Evolutionary conservation across 2,113 vertebrate species (phyloP).

Genomic region (Oreocharis arfaki): DNA sequence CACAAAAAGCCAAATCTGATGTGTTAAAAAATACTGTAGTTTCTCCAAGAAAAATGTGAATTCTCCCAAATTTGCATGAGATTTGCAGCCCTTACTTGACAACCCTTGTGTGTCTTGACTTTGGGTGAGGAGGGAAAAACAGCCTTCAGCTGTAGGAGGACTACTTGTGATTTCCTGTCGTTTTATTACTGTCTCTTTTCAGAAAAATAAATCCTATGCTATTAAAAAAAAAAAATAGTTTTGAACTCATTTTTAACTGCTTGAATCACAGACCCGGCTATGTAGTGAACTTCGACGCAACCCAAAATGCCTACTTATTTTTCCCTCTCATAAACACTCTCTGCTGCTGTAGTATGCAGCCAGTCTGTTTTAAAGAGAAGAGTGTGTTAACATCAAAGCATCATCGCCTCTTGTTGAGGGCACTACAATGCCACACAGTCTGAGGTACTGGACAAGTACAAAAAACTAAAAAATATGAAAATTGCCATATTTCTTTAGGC

Average conservation of each 20-base stretch:
- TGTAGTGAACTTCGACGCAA: not conserved
- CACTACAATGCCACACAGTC: not conserved
- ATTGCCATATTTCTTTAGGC: not conserved
- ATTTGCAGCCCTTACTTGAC: not conserved
- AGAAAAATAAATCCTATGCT: not conserved
- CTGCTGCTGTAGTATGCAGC: not conserved
- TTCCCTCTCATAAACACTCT: not conserved
- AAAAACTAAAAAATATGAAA: not conserved
- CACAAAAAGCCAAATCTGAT: not conserved
- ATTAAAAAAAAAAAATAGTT: not conserved
- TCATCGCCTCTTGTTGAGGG: not conserved
- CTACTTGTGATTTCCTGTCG: not conserved
- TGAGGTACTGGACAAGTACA: not conserved
- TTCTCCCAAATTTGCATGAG: not conserved
- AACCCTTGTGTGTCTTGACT: not conserved
- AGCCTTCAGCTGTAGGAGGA: too few species aligned
- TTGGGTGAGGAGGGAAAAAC: not conserved
- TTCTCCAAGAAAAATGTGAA: not conserved
- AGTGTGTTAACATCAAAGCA: not conserved
- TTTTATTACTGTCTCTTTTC: not conserved
- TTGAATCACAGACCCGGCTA: not conserved
- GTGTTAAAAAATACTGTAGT: not conserved
- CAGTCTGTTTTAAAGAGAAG: not conserved
- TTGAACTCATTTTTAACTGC: not conserved
- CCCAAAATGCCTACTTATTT: not conserved